These are phyloP conservation scores for Cossypha polioptera DNA, from an alignment of 2,797 vertebrate genomes.

Conservation along the genomic window DNA sequence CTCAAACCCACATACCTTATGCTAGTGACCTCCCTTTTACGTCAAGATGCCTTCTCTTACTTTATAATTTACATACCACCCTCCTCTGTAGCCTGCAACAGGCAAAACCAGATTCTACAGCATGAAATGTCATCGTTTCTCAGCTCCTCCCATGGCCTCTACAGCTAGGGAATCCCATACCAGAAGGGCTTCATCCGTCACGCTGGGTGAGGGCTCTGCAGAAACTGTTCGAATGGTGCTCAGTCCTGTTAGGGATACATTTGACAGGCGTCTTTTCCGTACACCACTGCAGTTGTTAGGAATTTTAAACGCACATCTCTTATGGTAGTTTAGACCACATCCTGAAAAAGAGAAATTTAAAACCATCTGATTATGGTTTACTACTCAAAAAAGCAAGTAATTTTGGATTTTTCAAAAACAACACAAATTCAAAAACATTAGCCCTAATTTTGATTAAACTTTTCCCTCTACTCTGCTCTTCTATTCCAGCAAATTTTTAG, in stretches of 20 bases:
- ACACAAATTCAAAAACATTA: background rate
- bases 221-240: constrained; percentile 82
- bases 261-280: constrained; percentile 88
- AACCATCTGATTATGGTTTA: background rate
- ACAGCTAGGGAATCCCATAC: constrained; percentile 73
- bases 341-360: constrained; percentile 77
- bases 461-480: background rate
- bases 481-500: background rate
- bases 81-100: background rate
- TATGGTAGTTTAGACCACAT: constrained; percentile 96
- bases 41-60: background rate
- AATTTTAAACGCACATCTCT: constrained; percentile 98
- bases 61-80: background rate
- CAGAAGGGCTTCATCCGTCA: constrained; percentile 86
- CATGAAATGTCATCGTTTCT: background rate
- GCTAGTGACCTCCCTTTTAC: background rate
- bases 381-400: background rate
- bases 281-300: constrained; percentile 97
- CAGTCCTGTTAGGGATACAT: constrained; percentile 89
- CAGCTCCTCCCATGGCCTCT: background rate
- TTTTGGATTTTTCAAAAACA: background rate
- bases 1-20: background rate
- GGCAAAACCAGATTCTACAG: background rate
- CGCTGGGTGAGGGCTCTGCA: constrained; percentile 81
- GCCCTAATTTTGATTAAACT: background rate